Conservation (phyloP, 2,113 vertebrate species). For the Probosciger aterrimus region DNA sequence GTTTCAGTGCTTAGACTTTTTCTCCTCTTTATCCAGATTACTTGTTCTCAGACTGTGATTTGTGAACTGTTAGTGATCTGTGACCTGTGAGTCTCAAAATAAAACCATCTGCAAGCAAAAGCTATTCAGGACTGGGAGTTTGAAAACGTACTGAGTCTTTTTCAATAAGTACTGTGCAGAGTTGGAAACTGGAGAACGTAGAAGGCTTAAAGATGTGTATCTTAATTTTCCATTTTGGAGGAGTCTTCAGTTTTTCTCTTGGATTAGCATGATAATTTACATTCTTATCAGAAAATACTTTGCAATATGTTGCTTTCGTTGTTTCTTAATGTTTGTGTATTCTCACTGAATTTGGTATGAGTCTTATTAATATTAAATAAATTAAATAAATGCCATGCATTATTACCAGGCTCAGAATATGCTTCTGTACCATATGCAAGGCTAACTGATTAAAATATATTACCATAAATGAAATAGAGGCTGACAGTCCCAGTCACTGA, state of each 20-base stretch:
- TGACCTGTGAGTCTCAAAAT: neutral
- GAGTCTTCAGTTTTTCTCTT: neutral
- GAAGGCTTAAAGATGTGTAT: neutral
- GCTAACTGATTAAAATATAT: slow-evolving; percentile 10
- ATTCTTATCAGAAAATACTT: neutral
- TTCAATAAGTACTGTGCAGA: neutral
- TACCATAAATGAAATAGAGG: neutral
- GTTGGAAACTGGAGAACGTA: neutral
- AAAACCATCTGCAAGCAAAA: neutral
- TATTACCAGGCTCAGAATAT: neutral
- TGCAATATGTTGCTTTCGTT: neutral
- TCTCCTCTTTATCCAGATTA: neutral
- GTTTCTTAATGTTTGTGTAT: neutral
- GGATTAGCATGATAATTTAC: neutral
- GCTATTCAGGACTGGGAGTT: neutral
- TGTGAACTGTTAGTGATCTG: neutral
- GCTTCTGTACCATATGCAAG: neutral
- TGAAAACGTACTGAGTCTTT: neutral
- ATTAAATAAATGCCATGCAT: neutral
- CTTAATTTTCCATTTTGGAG: neutral
- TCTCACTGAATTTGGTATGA: neutral
- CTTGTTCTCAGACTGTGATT: neutral
- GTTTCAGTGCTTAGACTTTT: neutral
- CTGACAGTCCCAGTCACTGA: neutral
- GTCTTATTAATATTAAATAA: neutral